Evolutionary conservation across 2,888 invertebrate genomes (phyloP), one percentile per base, ranked within the genome.

Genomic region (Coelopa pilipes): DNA sequence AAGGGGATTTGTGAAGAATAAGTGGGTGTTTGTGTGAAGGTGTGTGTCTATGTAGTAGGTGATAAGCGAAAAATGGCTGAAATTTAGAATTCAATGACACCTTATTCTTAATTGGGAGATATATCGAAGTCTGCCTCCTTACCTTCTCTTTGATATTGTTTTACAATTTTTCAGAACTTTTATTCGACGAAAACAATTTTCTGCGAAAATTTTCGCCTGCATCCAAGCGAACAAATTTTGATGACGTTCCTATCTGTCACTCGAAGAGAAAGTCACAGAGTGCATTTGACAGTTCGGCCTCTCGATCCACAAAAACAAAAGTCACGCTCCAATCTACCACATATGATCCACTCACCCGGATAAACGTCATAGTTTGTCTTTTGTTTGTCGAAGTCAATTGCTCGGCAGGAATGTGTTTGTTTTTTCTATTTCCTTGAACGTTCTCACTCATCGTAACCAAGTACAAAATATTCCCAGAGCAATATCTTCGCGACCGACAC

Each of bases 171-270:
- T 3, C 13, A 62, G 3, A n/a, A 72, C 60, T 60, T 73, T 70
- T 71, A 57, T 72, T 19, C 24, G 53, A 68, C 46, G 71, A 73
- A 73, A 72, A 4, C 21, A 49, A 47, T 50, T 73, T 73, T 66
- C 68, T 50, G 53, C 55, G 55, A 73, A 72, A 53, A 45, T 73
- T 67, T 71, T 74, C 66, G 65, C 71, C 12, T 74, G 66, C 63
- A 72, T 59, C 63, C 72, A 75, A 70, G 24, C 68, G 73, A 72
- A 65, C 66, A 75, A 75, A 79, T 73, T 47, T 74, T 79, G 79
- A 76, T 79, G 79, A 79, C 79, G 79, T 78, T 70, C 63, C 34
- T 68, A 17, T 49, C 57, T 73, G 73, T 73, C 66, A 71, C 53
- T 55, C 21, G 2, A 1, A 59, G 59, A 47, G 72, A 57, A 66